Base-by-base conservation (phyloP, 2,888 invertebrate species). In the Phania funesta region DNA sequence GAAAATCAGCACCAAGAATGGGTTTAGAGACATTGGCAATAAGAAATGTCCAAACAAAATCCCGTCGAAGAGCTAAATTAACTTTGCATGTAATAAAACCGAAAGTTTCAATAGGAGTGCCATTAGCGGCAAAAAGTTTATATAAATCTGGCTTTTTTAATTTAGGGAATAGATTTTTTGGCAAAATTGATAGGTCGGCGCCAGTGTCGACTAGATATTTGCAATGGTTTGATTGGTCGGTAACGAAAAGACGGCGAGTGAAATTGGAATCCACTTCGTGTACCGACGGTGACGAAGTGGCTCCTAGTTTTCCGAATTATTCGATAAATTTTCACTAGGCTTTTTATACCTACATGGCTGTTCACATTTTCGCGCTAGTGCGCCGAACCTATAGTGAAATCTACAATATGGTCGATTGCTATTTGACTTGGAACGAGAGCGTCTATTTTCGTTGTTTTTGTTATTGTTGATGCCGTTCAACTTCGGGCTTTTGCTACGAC, bases 1-100 rank as follows among this genome's bases (percentile, higher is more conserved):
- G 24, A 29, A 78, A 78, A 54, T 78, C 62, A 16, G 65, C 65
- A 38, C 70, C 60, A 13, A 75, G 18, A 24, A 52, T 74, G 8
- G 64, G 54, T 35, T 50, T 35, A 7, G 64, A n/a, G 11, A 50
- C 60, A 50, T 74, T 16, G 4, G 73, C 50, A 38, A 73, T 46
- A 9, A 71, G 20, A 29, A 71, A 71, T 24, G 18, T 52, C 24
- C 24, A 70, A 22, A 16, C 41, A 22, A 54, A 54, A 50, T 54
- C 20, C 7, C 68, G 68, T 22, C 68, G 68, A 20, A 50, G 38
- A 18, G 20, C 68, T 35, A 68, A 65, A 48, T 65, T 35, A 26
- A 48, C 26, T 8, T 46, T 46, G 24, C 41, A 64, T 64, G 46
- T 41, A 29, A 46, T 6, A 44, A 46, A 41, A 64, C 64, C 64